A percentile compares a stretch with the other conserved stretches of the same genome.
Conservation (phyloP, 2,888 invertebrate species). For the Stomorhina lunata region DNA sequence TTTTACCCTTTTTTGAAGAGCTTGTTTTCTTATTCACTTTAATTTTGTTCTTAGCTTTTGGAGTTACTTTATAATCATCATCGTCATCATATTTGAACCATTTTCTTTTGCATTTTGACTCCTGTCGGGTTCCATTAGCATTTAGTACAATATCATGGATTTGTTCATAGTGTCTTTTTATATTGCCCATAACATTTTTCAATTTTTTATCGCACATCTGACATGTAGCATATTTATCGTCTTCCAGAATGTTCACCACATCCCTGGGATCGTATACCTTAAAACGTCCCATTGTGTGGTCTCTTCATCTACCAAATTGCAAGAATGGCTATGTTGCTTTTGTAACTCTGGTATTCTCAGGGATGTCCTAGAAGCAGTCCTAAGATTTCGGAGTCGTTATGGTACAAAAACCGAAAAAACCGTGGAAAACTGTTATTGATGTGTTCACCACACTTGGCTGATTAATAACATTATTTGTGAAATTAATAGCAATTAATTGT, state of each 20-base stretch:
- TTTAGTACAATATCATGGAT: conserved; percentile 29
- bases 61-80: background rate
- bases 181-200: conserved; percentile 53
- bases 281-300: conserved; percentile 45
- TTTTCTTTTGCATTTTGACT: background rate
- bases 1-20: background rate
- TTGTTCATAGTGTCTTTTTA: conserved; percentile 45
- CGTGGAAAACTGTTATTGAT: no score
- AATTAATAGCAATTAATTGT: no score
- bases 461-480: no score
- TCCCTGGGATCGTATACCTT: conserved; percentile 39
- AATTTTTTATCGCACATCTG: conserved; percentile 26
- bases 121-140: background rate
- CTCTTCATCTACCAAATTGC: background rate
- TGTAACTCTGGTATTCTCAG: no score
- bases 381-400: no score
- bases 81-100: background rate
- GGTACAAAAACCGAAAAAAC: no score
- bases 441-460: no score
- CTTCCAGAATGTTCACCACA: background rate
- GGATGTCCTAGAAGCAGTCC: no score
- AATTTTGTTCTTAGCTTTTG: background rate
- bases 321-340: background rate
- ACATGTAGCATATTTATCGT: conserved; percentile 32
- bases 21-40: background rate